Evolutionary conservation across 2,888 invertebrate species (phyloP).

Genomic region (Melanchra persicariae): DNA sequence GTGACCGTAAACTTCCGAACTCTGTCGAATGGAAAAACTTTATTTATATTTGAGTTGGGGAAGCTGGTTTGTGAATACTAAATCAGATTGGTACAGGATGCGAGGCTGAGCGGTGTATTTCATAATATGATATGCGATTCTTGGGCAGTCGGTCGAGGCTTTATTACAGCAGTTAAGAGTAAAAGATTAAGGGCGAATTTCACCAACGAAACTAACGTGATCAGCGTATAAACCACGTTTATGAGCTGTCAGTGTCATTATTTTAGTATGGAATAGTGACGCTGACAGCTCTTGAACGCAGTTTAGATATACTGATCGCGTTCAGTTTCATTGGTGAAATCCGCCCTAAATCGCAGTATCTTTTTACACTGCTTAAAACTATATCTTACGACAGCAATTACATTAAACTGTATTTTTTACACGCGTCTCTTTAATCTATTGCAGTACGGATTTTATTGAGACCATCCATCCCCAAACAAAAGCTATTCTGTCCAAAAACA

Average conservation of each 20-base stretch:
- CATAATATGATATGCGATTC: constrained; percentile 49
- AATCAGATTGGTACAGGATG: constrained; percentile 73
- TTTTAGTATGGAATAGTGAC: too few species aligned
- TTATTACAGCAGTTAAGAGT: neutral
- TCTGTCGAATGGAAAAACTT: constrained; percentile 87
- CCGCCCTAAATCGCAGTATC: too few species aligned
- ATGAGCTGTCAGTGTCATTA: too few species aligned
- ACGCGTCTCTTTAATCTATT: constrained; percentile 44
- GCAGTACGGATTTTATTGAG: constrained; percentile 40
- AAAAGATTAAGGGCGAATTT: too few species aligned
- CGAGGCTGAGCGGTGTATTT: constrained; percentile 49
- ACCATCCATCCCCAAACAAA: constrained; percentile 53
- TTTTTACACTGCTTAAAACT: neutral
- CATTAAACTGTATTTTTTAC: constrained; percentile 27
- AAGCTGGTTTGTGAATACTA: constrained; percentile 85
- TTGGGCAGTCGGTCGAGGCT: neutral
- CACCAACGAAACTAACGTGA: too few species aligned
- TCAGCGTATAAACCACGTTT: too few species aligned
- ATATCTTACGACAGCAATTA: constrained; percentile 9
- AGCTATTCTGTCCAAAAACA: constrained; percentile 47
- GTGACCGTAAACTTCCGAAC: constrained; percentile 84
- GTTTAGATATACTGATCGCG: too few species aligned
- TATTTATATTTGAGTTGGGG: constrained; percentile 87
- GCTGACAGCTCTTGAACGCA: too few species aligned
- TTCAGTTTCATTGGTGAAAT: too few species aligned